Percentiles rank a stretch among this genome's conserved stretches.
Conservation (phyloP, 2,797 vertebrate genomes). For the Lithobates pipiens region DNA sequence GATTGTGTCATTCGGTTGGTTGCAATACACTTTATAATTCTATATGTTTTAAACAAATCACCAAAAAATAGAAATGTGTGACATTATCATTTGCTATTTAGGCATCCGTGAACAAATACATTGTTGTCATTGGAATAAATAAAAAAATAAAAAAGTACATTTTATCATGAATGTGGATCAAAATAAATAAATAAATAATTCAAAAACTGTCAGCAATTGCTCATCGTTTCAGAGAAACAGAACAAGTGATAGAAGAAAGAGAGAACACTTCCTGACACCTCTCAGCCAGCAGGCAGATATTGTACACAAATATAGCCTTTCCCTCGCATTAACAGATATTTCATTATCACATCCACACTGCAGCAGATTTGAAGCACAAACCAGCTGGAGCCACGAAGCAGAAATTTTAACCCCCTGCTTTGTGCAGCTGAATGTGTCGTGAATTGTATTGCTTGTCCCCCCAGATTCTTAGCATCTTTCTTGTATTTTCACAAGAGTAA, state of each 20-base stretch:
- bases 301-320: constrained; percentile 59
- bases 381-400: constrained; percentile 41
- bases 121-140: constrained; percentile 20
- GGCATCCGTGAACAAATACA: background rate
- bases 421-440: constrained; percentile 50
- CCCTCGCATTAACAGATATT: constrained; percentile 54
- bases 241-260: constrained; percentile 44
- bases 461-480: constrained; percentile 49
- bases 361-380: constrained; percentile 55
- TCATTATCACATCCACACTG: constrained; percentile 60
- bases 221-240: constrained; percentile 37
- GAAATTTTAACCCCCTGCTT: constrained; percentile 46
- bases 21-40: no score
- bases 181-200: constrained; percentile 34
- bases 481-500: constrained; percentile 40
- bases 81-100: constrained; percentile 16
- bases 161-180: constrained; percentile 32
- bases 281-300: constrained; percentile 57
- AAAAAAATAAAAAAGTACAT: constrained; percentile 26
- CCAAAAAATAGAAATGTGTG: background rate
- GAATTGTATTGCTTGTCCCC: constrained; percentile 44
- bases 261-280: constrained; percentile 56
- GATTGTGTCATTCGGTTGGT: no score
- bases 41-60: no score
- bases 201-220: constrained; percentile 32